Percentiles rank a stretch among this genome's conserved stretches.
These are phyloP conservation scores for Melanerpes formicivorus DNA, from an alignment of 2,113 vertebrate genomes.

Conservation along the genomic window DNA sequence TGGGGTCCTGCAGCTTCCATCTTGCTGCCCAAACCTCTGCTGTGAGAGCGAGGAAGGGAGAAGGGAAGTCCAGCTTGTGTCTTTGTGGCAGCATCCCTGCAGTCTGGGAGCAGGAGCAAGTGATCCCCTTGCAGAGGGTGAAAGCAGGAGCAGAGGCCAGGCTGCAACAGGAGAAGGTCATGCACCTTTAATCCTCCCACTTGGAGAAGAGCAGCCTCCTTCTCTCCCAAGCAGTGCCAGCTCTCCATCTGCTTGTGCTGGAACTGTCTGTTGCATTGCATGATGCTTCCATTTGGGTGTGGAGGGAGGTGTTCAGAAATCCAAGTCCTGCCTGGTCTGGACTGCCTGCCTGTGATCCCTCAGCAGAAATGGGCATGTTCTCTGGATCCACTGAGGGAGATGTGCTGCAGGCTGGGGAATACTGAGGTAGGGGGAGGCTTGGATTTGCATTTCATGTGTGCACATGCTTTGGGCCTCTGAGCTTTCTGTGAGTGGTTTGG, in stretches of 20 bases:
- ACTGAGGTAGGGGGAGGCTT: neutral
- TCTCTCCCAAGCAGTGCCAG: neutral
- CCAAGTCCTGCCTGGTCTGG: neutral
- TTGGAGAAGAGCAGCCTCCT: neutral
- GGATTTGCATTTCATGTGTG: neutral
- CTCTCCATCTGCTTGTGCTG: neutral
- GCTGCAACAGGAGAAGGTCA: neutral
- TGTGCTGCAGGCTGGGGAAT: neutral
- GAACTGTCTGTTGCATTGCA: neutral
- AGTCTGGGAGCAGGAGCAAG: neutral
- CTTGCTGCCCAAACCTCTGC: neutral
- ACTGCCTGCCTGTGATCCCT: neutral
- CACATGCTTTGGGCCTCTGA: neutral
- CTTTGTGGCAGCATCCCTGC: too few species aligned
- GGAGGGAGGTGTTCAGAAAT: neutral
- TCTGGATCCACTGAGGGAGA: neutral
- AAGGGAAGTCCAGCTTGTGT: too few species aligned
- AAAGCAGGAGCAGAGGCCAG: neutral
- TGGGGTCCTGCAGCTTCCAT: neutral
- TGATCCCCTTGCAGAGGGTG: neutral
- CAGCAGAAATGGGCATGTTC: neutral
- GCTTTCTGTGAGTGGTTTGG: neutral
- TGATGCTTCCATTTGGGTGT: neutral
- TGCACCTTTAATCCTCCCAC: too few species aligned
- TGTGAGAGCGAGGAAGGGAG: too few species aligned